phyloP scores from a whole-genome alignment of 2,888 invertebrate species.

The Lochmaea crataegi region DNA sequence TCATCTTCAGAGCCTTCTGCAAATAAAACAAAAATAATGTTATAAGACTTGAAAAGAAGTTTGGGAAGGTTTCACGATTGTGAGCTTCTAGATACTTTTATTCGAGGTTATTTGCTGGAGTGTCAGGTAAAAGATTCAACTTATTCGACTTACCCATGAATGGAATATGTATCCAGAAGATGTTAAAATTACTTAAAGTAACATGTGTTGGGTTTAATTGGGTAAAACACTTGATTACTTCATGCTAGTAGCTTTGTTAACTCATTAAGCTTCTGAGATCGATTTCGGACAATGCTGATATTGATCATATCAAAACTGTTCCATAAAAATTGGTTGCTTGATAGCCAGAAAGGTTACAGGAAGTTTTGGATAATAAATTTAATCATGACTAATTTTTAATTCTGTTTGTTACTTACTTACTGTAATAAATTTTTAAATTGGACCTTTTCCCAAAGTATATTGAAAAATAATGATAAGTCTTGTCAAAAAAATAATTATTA shows the following conservation, averaged over 20 bases:
- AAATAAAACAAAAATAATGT: constrained; percentile 50
- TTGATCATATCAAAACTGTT: neutral
- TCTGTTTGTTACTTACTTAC: neutral
- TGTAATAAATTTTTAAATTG: neutral
- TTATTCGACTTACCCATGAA: neutral
- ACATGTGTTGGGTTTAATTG: too few species aligned
- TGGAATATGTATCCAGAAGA: neutral
- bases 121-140: too few species aligned
- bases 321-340: neutral
- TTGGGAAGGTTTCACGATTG: too few species aligned
- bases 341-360: constrained; percentile 1
- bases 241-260: neutral
- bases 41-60: too few species aligned
- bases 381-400: neutral
- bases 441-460: neutral
- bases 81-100: too few species aligned
- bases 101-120: too few species aligned
- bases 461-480: too few species aligned
- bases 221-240: neutral
- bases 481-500: too few species aligned
- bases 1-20: constrained; percentile 74
- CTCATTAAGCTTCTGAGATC: neutral
- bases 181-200: too few species aligned
- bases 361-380: neutral
- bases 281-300: neutral